These are phyloP conservation scores for Pogonophryne albipinna DNA, from an alignment of 2,797 vertebrate species.

Conservation along the genomic window DNA sequence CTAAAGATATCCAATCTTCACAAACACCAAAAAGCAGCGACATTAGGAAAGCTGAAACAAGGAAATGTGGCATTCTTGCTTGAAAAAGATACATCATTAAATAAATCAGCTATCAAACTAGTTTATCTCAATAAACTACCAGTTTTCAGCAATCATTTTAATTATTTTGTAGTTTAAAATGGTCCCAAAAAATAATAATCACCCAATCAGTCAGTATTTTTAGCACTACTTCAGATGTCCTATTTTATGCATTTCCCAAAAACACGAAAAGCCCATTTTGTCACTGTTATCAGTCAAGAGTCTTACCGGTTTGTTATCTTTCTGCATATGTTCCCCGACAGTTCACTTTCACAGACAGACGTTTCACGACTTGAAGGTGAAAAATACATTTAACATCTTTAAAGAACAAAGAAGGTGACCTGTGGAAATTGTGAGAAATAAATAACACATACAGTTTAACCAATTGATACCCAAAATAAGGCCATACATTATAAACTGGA, in stretches of 20 bases:
- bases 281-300: neutral
- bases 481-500: slow-evolving; percentile 32
- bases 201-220: neutral
- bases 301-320: slow-evolving; percentile 16
- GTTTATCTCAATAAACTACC: neutral
- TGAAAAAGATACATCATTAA: neutral
- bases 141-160: no score
- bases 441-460: neutral
- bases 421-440: neutral
- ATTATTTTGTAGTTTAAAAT: neutral
- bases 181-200: neutral
- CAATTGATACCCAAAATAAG: neutral
- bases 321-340: slow-evolving; percentile 8
- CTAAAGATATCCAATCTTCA: neutral
- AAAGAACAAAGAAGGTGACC: neutral
- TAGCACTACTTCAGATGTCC: neutral
- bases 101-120: neutral
- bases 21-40: neutral
- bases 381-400: slow-evolving; percentile 23
- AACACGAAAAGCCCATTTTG: neutral
- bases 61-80: neutral
- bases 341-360: slow-evolving; percentile 24
- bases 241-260: neutral
- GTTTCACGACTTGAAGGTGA: slow-evolving; percentile 35
- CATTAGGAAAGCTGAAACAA: neutral